Evolutionary conservation across 2,797 vertebrate species (phyloP).

Genomic region (Protonibea diacanthus): DNA sequence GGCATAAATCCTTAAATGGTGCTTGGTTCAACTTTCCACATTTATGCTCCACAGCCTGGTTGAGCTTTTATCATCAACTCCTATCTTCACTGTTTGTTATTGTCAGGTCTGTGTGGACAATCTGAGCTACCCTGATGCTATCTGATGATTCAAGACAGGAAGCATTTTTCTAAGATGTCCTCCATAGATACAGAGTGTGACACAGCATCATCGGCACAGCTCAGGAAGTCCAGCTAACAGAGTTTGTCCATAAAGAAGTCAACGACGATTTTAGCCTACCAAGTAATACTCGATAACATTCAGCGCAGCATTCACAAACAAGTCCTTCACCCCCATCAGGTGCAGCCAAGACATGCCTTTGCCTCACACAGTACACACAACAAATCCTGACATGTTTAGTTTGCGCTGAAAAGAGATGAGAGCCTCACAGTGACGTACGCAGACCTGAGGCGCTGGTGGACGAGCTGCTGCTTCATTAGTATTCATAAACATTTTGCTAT

Average conservation of each 20-base stretch:
- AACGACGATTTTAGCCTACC: not conserved
- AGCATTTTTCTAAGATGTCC: constrained; percentile 53
- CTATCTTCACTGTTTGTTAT: constrained; percentile 56
- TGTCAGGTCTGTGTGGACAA: constrained; percentile 50
- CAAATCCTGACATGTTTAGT: constrained; percentile 52
- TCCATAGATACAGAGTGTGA: constrained; percentile 38
- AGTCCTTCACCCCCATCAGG: not conserved
- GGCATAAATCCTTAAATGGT: not conserved
- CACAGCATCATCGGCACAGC: not conserved
- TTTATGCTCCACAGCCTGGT: constrained; percentile 3
- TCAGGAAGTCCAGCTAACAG: constrained; percentile 6
- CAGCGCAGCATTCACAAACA: not conserved
- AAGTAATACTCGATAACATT: constrained; percentile 16
- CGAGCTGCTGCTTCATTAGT: constrained; percentile 53
- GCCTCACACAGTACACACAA: not conserved
- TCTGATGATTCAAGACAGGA: constrained; percentile 63
- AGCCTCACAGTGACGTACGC: constrained; percentile 11
- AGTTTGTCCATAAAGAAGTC: constrained; percentile 2
- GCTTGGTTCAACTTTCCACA: constrained; percentile 16
- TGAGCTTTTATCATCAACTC: constrained; percentile 32
- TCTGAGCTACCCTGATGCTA: constrained; percentile 40
- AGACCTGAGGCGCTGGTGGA: constrained; percentile 23
- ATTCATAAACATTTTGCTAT: constrained; percentile 64
- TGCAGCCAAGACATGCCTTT: not conserved
- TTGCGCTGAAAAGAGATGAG: constrained; percentile 33